A percentile compares a stretch with the other conserved stretches of the same genome.
Conservation (phyloP, 2,888 invertebrate species). For the Chymomyza caudatula region DNA sequence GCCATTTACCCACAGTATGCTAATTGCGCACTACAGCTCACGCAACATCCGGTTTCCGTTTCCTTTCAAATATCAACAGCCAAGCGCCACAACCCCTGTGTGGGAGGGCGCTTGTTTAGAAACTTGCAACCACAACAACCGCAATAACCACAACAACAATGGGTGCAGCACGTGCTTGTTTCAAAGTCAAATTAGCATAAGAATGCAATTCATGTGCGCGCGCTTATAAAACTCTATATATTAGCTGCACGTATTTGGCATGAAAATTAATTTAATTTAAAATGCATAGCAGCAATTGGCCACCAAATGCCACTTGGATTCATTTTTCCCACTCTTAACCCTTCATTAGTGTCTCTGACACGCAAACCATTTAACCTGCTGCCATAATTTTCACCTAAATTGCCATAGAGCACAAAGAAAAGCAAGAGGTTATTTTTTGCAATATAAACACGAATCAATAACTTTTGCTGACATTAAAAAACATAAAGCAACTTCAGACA, state of each 20-base stretch:
- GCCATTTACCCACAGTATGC: neutral
- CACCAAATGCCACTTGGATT: neutral
- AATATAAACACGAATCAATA: conserved; percentile 59
- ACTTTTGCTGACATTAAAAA: conserved; percentile 23
- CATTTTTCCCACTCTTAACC: neutral
- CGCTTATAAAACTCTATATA: neutral
- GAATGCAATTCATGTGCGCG: conserved; percentile 6
- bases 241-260: neutral
- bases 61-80: conserved; percentile 22
- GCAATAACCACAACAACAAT: neutral
- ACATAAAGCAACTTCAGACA: conserved; percentile 21
- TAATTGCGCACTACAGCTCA: conserved; percentile 38
- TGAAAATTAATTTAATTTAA: neutral
- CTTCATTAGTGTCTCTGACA: neutral
- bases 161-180: conserved; percentile 7
- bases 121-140: conserved; percentile 3
- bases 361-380: conserved; percentile 26
- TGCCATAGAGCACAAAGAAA: conserved; percentile 9
- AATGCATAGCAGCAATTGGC: neutral
- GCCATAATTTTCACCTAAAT: conserved; percentile 37
- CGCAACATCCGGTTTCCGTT: conserved; percentile 51
- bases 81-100: neutral
- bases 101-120: neutral
- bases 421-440: conserved; percentile 25
- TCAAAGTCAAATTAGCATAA: conserved; percentile 28